These are phyloP conservation scores for Colius striatus DNA, from an alignment of 2,113 vertebrate species.

Conservation along the genomic window DNA sequence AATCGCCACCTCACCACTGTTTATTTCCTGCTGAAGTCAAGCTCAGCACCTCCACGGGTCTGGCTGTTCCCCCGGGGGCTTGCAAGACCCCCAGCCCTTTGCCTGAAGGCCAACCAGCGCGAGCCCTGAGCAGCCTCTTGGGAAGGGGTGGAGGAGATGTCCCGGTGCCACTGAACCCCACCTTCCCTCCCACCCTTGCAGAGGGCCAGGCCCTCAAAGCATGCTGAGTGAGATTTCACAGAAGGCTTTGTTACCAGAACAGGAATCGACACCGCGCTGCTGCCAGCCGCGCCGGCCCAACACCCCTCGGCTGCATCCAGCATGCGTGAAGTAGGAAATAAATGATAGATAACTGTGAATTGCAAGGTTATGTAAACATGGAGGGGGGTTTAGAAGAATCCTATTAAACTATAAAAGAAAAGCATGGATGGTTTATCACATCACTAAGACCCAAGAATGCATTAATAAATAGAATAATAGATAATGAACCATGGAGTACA, in stretches of 20 bases:
- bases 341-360: constrained; percentile 64
- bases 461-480: constrained; percentile 72
- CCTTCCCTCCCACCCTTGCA: neutral
- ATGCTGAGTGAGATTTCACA: neutral
- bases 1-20: neutral
- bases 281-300: rapidly evolving
- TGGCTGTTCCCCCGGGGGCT: neutral
- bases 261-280: rapidly evolving
- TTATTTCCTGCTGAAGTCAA: neutral
- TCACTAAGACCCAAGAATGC: constrained; percentile 68
- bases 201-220: neutral
- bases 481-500: constrained; percentile 61
- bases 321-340: constrained; percentile 8
- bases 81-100: rapidly evolving
- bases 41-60: rapidly evolving
- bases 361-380: constrained; percentile 63
- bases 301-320: neutral
- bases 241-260: neutral
- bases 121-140: rapidly evolving
- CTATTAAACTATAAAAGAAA: constrained; percentile 65
- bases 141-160: neutral
- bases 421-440: constrained; percentile 64
- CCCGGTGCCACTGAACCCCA: neutral
- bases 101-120: neutral
- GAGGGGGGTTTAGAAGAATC: constrained; percentile 37